Evolutionary conservation across 2,888 invertebrate species (phyloP).

Genomic region (Sisyra terminalis): DNA sequence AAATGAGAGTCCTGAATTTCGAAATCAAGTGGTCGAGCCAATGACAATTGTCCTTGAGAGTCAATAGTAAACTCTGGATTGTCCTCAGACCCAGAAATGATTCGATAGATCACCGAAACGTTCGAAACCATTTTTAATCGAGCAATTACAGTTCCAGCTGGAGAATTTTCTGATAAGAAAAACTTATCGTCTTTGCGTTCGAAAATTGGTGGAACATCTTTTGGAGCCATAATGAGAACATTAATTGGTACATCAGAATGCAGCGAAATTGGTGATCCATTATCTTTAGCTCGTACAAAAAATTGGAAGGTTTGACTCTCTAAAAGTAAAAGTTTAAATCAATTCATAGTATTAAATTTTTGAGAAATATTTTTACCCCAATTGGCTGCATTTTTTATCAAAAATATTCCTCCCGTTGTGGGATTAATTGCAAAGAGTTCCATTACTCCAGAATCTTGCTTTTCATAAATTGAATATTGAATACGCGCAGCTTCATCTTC

Average conservation of each 20-base stretch:
- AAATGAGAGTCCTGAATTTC: slow-evolving; percentile 52
- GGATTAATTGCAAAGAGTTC: slow-evolving; percentile 61
- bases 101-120: slow-evolving; percentile 40
- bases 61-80: slow-evolving; percentile 54
- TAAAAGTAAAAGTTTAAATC: slow-evolving; percentile 21
- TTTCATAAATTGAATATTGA: slow-evolving; percentile 63
- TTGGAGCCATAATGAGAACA: slow-evolving; percentile 56
- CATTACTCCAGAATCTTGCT: slow-evolving; percentile 39
- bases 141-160: slow-evolving; percentile 50
- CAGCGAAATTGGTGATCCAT: slow-evolving; percentile 47
- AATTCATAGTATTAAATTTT: background rate
- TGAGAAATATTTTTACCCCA: slow-evolving; percentile 22
- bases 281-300: slow-evolving; percentile 77
- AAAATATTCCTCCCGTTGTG: slow-evolving; percentile 53
- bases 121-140: slow-evolving; percentile 48
- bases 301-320: slow-evolving; percentile 70
- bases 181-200: slow-evolving; percentile 58
- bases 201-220: slow-evolving; percentile 55
- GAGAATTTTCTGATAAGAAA: slow-evolving; percentile 62
- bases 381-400: slow-evolving; percentile 41
- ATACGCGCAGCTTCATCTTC: slow-evolving; percentile 54
- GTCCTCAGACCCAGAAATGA: slow-evolving; percentile 41
- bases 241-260: slow-evolving; percentile 70
- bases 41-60: slow-evolving; percentile 51
- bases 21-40: slow-evolving; percentile 59